These are phyloP conservation scores for Chelon labrosus DNA, from an alignment of 2,797 vertebrate species.

Conservation along the genomic window DNA sequence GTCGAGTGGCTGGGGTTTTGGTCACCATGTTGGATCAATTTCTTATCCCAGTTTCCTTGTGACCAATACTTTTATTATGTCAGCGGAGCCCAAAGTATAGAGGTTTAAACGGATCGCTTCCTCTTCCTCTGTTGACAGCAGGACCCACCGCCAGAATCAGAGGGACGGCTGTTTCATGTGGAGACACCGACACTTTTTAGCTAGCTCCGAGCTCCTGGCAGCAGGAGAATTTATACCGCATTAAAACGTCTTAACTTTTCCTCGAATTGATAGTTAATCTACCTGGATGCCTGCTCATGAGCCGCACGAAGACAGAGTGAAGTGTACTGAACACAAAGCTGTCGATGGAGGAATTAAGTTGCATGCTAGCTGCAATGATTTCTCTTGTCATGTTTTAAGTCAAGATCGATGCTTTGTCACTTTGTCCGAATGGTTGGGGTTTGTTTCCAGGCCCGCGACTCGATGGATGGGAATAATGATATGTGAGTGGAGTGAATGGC, in stretches of 20 bases:
- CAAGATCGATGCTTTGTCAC: conserved; percentile 52
- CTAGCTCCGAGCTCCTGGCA: conserved; percentile 56
- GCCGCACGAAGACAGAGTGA: conserved; percentile 16
- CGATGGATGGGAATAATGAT: conserved; percentile 53
- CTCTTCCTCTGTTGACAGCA: conserved; percentile 33
- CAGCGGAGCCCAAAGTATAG: conserved; percentile 60
- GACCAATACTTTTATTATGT: conserved; percentile 55
- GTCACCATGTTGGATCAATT: conserved; percentile 82
- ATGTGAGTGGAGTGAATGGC: conserved; percentile 67
- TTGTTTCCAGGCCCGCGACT: conserved; percentile 39
- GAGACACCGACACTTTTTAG: conserved; percentile 51
- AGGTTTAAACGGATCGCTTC: conserved; percentile 15
- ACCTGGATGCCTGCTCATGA: conserved; percentile 33
- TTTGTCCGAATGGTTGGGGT: conserved; percentile 68
- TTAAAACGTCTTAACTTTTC: conserved; percentile 39
- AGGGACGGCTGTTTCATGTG: conserved; percentile 51
- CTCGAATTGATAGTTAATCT: neutral
- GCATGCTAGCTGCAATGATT: conserved; percentile 59
- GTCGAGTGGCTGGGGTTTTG: conserved; percentile 46
- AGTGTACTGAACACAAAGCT: conserved; percentile 32
- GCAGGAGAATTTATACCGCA: conserved; percentile 28
- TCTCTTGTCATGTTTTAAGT: conserved; percentile 57
- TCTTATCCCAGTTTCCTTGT: conserved; percentile 37
- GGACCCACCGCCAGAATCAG: conserved; percentile 20
- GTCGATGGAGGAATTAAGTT: conserved; percentile 77